Conservation (phyloP, 1,140 invertebrate genomes). For the Magallana ariakensis region DNA sequence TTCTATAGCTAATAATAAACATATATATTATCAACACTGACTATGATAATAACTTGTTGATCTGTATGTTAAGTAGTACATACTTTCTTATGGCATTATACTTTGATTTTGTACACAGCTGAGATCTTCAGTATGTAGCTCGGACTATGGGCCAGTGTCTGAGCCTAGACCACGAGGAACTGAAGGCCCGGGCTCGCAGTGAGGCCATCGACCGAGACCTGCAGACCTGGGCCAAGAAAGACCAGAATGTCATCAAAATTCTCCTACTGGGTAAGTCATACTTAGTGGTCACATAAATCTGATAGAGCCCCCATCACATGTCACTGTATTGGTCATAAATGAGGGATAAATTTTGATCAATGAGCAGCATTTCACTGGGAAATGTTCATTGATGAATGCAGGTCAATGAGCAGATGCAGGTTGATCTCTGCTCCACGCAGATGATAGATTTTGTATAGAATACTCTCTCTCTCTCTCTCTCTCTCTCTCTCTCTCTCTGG, state of each 20-base stretch:
- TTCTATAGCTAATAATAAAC: no score
- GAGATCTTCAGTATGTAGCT: neutral
- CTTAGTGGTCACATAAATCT: neutral
- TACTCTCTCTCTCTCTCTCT: conserved; percentile 12
- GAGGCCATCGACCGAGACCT: conserved; percentile 81
- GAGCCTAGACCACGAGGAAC: conserved; percentile 81
- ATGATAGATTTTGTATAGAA: no score
- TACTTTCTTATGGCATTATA: no score
- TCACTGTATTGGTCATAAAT: neutral
- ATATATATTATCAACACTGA: no score
- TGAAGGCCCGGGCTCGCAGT: conserved; percentile 79
- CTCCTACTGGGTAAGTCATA: conserved; percentile 80
- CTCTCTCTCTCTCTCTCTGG: conserved; percentile 35
- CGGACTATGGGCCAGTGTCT: conserved; percentile 80
- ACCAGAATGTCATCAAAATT: conserved; percentile 81
- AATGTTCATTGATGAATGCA: neutral
- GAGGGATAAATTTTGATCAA: neutral
- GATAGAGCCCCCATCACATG: neutral
- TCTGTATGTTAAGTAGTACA: no score
- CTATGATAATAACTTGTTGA: no score
- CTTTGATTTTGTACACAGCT: neutral
- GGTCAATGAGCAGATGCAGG: neutral
- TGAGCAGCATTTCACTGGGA: neutral
- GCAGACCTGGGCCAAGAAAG: conserved; percentile 79
- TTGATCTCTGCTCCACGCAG: neutral